A percentile compares a stretch with the other conserved stretches of the same genome.
phyloP scores from a whole-genome alignment of 2,113 vertebrate species.

The Apistogramma diplotaenia region DNA sequence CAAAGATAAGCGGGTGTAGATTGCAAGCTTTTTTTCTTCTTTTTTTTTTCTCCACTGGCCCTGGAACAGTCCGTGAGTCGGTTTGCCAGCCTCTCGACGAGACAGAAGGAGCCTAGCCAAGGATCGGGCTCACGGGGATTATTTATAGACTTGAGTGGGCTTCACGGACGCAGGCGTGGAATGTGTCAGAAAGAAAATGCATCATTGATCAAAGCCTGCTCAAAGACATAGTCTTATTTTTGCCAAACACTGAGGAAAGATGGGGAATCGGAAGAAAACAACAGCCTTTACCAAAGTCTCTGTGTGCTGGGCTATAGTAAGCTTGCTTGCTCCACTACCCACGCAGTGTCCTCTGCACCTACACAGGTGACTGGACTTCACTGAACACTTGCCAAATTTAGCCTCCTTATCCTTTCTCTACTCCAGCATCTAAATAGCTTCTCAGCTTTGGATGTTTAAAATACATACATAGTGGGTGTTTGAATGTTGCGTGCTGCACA shows the following conservation, averaged over 20 bases:
- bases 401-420: conserved; percentile 39
- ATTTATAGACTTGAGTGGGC: conserved; percentile 80
- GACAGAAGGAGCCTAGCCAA: conserved; percentile 69
- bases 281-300: conserved; percentile 16
- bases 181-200: conserved; percentile 73
- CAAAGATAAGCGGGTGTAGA: conserved; percentile 23
- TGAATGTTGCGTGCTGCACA: conserved; percentile 19
- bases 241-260: conserved; percentile 36
- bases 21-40: not conserved
- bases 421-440: conserved; percentile 48
- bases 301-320: conserved; percentile 42
- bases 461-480: conserved; percentile 58
- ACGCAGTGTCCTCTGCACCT: conserved; percentile 56
- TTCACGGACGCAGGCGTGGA: conserved; percentile 65
- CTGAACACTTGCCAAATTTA: conserved; percentile 63
- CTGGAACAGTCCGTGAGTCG: conserved; percentile 24
- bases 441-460: conserved; percentile 39
- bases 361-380: conserved; percentile 68
- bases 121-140: conserved; percentile 66
- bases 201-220: conserved; percentile 68
- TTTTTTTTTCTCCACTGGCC: not conserved
- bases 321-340: conserved; percentile 42
- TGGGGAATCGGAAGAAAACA: conserved; percentile 29
- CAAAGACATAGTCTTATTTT: conserved; percentile 44
- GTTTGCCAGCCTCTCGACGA: conserved; percentile 66